These are phyloP conservation scores for Nezara viridula DNA, from an alignment of 2,888 invertebrate genomes.

Conservation along the genomic window DNA sequence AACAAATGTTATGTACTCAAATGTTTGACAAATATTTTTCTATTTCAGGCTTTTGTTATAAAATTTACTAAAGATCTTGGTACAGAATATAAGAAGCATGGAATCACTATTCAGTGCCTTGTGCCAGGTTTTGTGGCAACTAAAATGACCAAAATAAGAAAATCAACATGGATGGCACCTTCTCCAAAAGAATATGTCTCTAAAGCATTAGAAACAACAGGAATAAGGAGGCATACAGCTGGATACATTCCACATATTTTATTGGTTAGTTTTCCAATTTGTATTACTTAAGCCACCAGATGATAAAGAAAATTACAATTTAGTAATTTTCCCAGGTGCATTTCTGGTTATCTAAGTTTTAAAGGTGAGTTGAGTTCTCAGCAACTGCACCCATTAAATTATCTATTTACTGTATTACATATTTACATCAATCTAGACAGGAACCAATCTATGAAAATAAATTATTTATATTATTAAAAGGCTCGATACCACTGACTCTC, in stretches of 20 bases:
- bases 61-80: conserved; percentile 84
- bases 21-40: not conserved
- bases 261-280: conserved; percentile 69
- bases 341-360: too few relatives aligned
- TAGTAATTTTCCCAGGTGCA: too few relatives aligned
- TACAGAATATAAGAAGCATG: conserved; percentile 80
- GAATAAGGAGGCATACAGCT: conserved; percentile 78
- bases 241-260: conserved; percentile 82
- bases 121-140: conserved; percentile 92
- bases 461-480: too few relatives aligned
- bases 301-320: not conserved
- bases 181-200: conserved; percentile 79
- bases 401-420: too few relatives aligned
- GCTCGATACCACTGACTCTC: too few relatives aligned
- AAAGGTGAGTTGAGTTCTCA: too few relatives aligned
- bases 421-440: too few relatives aligned
- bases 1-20: not conserved
- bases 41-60: conserved; percentile 80
- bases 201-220: conserved; percentile 79
- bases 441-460: too few relatives aligned
- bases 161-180: conserved; percentile 81
- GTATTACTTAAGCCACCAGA: not conserved
- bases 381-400: too few relatives aligned
- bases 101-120: conserved; percentile 85
- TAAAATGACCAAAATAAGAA: conserved; percentile 88